Conservation (phyloP, 2,888 invertebrate species). For the Deroplatys truncata region DNA sequence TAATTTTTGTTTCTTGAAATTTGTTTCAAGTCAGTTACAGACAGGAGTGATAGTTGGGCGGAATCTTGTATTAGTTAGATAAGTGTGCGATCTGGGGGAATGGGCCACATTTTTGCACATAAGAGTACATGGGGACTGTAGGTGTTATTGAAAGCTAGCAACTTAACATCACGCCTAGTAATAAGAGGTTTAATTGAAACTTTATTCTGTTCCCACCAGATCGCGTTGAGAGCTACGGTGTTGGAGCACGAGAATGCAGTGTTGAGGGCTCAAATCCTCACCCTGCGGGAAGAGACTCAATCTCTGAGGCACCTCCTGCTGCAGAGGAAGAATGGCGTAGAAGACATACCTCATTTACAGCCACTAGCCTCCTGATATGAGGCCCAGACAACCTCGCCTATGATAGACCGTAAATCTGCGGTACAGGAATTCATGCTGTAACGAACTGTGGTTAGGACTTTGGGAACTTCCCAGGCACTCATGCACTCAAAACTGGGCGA, state of each 20-base stretch:
- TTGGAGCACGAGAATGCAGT: conserved; percentile 87
- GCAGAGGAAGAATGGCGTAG: conserved; percentile 36
- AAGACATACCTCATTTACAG: background rate
- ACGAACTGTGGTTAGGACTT: background rate
- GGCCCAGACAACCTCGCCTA: background rate
- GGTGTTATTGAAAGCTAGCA: no score
- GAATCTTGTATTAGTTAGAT: no score
- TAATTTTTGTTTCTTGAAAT: no score
- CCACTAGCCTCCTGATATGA: background rate
- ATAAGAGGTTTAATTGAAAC: no score
- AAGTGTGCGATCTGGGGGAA: no score
- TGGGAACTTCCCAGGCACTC: no score
- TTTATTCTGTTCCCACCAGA: conserved; percentile 45
- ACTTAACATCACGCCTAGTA: no score
- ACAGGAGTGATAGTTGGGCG: no score
- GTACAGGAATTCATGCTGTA: background rate
- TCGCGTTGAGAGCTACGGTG: conserved; percentile 78
- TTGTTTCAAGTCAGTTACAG: no score
- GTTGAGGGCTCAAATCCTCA: conserved; percentile 74
- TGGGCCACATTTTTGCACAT: no score
- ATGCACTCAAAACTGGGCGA: no score
- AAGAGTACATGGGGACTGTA: no score
- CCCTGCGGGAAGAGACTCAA: conserved; percentile 73
- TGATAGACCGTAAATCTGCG: background rate
- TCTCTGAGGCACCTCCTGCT: conserved; percentile 65